These are phyloP conservation scores for Pemphigus obesinymphae DNA, from an alignment of 1,140 invertebrate species.

Conservation along the genomic window DNA sequence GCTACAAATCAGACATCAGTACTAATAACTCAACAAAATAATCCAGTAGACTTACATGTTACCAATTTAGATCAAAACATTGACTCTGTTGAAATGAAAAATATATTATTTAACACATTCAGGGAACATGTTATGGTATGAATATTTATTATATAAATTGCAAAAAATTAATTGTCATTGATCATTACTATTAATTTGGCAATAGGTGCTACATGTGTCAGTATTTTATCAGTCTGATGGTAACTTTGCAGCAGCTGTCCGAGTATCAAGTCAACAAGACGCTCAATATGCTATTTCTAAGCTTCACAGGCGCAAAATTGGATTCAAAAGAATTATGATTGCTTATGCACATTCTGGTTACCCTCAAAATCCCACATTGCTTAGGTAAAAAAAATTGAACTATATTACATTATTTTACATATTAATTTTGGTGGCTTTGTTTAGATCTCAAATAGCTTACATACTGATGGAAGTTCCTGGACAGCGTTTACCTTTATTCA, in stretches of 20 bases:
- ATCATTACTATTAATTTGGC: background rate
- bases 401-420: conserved; percentile 18
- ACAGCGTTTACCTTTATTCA: conserved; percentile 72
- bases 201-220: conserved; percentile 62
- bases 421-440: background rate
- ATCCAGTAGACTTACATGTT: conserved; percentile 64
- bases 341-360: conserved; percentile 63
- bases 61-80: conserved; percentile 74
- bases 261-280: conserved; percentile 62
- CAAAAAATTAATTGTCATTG: background rate
- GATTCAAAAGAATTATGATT: conserved; percentile 75
- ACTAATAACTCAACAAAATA: conserved; percentile 3
- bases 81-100: conserved; percentile 62
- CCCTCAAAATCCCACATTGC: conserved; percentile 59
- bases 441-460: conserved; percentile 56
- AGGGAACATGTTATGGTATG: conserved; percentile 33
- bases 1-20: conserved; percentile 3
- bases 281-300: conserved; percentile 79
- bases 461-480: conserved; percentile 67
- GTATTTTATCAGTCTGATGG: conserved; percentile 66
- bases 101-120: conserved; percentile 35
- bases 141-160: background rate
- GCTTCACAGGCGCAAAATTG: conserved; percentile 75
- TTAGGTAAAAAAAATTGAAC: conserved; percentile 53
- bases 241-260: conserved; percentile 62